Evolutionary conservation across 2,113 vertebrate species (phyloP).

Genomic region (Paradoxurus hermaphroditus): DNA sequence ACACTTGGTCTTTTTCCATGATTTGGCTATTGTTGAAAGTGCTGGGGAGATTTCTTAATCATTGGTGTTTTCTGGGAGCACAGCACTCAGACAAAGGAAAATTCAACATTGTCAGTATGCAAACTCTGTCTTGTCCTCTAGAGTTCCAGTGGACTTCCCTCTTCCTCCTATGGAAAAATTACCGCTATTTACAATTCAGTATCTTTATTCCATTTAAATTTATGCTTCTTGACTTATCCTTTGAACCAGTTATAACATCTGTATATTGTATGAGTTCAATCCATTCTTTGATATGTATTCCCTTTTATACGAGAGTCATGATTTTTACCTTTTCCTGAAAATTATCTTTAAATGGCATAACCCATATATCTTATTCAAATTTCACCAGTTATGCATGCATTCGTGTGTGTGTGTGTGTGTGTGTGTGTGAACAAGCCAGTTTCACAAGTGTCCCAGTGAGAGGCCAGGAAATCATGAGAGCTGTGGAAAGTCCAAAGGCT

Average conservation of each 20-base stretch:
- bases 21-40: no score
- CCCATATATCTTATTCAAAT: neutral
- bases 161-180: neutral
- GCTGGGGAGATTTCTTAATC: neutral
- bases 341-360: neutral
- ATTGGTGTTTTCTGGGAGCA: neutral
- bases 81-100: neutral
- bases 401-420: neutral
- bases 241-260: neutral
- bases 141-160: neutral
- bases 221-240: neutral
- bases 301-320: neutral
- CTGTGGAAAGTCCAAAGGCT: neutral
- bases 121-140: neutral
- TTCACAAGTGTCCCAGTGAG: neutral
- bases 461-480: neutral
- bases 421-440: neutral
- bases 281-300: neutral
- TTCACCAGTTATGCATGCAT: neutral
- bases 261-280: neutral
- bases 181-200: neutral
- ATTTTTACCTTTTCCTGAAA: constrained; percentile 8
- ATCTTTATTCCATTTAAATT: neutral
- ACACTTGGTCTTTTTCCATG: no score
- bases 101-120: neutral